Evolutionary conservation across 2,888 invertebrate species (phyloP).

Genomic region (Neuroscelio doddi): DNA sequence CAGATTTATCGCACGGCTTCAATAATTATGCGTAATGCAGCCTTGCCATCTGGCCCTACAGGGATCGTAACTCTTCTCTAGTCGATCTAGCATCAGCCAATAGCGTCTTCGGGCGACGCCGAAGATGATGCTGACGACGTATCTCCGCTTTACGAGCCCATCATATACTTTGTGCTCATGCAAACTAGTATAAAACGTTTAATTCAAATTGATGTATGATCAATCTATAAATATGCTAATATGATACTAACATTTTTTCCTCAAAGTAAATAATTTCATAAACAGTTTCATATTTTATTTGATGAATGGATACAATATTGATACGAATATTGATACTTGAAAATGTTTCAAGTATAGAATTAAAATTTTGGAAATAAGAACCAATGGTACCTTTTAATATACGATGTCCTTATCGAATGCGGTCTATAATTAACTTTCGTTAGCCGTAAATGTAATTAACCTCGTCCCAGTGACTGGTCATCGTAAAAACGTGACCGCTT

Average conservation of each 20-base stretch:
- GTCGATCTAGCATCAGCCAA: constrained; percentile 31
- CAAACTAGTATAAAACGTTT: constrained; percentile 17
- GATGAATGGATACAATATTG: too few relatives aligned
- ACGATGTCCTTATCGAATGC: too few relatives aligned
- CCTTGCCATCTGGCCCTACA: constrained; percentile 43
- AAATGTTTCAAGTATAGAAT: background rate
- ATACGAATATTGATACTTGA: too few relatives aligned
- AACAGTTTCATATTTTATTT: too few relatives aligned
- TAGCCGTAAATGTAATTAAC: too few relatives aligned
- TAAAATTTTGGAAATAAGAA: too few relatives aligned
- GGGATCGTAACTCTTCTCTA: constrained; percentile 42
- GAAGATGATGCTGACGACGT: constrained; percentile 37
- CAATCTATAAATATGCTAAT: constrained; percentile 34
- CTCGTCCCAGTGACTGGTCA: too few relatives aligned
- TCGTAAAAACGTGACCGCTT: background rate
- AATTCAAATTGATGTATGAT: constrained; percentile 29
- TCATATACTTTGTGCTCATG: constrained; percentile 23
- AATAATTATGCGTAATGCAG: constrained; percentile 54
- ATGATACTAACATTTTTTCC: constrained; percentile 21
- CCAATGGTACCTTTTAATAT: too few relatives aligned
- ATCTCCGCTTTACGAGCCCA: constrained; percentile 34
- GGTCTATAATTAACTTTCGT: too few relatives aligned
- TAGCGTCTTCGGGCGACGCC: constrained; percentile 23
- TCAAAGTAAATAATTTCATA: constrained; percentile 34
- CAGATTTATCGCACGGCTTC: constrained; percentile 50